These are phyloP conservation scores for Falco berigora DNA, from an alignment of 2,797 vertebrate species.

Conservation along the genomic window DNA sequence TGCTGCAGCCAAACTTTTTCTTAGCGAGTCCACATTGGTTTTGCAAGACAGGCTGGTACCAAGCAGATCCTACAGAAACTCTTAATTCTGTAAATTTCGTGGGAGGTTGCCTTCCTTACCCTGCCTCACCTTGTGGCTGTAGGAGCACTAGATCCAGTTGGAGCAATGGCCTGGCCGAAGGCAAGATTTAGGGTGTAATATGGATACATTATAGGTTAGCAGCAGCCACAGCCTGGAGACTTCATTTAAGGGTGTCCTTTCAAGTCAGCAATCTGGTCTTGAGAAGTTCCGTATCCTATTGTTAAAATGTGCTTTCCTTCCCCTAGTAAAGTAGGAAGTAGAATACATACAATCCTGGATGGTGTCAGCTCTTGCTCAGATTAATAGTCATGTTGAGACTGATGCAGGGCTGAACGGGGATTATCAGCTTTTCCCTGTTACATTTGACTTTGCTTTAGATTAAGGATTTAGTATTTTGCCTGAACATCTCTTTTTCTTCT, in stretches of 20 bases:
- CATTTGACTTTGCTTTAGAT: not conserved
- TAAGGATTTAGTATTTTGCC: not conserved
- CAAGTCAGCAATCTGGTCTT: not conserved
- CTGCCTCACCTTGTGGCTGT: not conserved
- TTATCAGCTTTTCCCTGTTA: not conserved
- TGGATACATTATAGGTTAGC: not conserved
- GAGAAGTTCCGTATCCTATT: not conserved
- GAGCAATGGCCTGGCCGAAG: not conserved
- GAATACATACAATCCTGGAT: not conserved
- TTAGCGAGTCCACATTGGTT: rapidly evolving
- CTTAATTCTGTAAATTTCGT: not conserved
- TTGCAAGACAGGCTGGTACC: not conserved
- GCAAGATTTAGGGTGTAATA: not conserved
- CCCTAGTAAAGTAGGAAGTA: not conserved
- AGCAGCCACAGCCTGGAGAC: not conserved
- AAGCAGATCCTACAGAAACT: not conserved
- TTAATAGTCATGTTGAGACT: not conserved
- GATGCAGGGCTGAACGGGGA: not conserved
- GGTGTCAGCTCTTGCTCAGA: not conserved
- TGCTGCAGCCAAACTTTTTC: not conserved
- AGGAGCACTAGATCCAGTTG: not conserved
- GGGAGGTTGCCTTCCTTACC: not conserved
- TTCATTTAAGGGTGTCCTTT: not conserved
- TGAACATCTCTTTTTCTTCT: not conserved
- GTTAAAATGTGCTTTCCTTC: not conserved